Evolutionary conservation across 92 coral and sea anemone genomes (phyloP).

Genomic region (Epizoanthus fatuus): DNA sequence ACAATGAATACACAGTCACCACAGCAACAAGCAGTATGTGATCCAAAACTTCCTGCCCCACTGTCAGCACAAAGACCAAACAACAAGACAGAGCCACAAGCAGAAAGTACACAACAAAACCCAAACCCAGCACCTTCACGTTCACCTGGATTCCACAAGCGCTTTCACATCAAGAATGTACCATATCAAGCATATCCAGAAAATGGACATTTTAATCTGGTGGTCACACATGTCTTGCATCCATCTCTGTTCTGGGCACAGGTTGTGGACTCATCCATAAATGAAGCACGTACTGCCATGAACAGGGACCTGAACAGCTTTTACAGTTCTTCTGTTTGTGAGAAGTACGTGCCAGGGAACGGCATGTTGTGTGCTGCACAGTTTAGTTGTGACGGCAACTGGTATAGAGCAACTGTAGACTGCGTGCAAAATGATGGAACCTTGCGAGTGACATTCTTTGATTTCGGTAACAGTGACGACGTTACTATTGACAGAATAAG

Average conservation of each 20-base stretch:
- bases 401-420: conserved; percentile 92
- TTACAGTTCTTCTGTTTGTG: conserved; percentile 69
- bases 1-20: not conserved
- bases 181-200: conserved; percentile 64
- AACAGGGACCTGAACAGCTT: conserved; percentile 47
- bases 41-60: not conserved
- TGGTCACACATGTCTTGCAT: conserved; percentile 75
- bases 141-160: conserved; percentile 30
- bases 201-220: conserved; percentile 53
- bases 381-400: conserved; percentile 75
- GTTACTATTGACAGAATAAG: conserved; percentile 75
- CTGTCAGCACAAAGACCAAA: not conserved
- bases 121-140: not conserved
- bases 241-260: conserved; percentile 91
- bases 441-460: conserved; percentile 84
- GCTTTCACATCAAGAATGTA: conserved; percentile 67
- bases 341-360: conserved; percentile 79
- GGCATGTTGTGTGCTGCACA: conserved; percentile 93
- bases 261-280: conserved; percentile 61
- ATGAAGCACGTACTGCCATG: conserved; percentile 65
- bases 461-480: conserved; percentile 95
- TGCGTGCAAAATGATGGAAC: conserved; percentile 78
- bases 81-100: not conserved
- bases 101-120: not conserved
- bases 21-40: not conserved